These are phyloP conservation scores for Aspidapion aeneum DNA, from an alignment of 2,888 invertebrate species.

Conservation along the genomic window DNA sequence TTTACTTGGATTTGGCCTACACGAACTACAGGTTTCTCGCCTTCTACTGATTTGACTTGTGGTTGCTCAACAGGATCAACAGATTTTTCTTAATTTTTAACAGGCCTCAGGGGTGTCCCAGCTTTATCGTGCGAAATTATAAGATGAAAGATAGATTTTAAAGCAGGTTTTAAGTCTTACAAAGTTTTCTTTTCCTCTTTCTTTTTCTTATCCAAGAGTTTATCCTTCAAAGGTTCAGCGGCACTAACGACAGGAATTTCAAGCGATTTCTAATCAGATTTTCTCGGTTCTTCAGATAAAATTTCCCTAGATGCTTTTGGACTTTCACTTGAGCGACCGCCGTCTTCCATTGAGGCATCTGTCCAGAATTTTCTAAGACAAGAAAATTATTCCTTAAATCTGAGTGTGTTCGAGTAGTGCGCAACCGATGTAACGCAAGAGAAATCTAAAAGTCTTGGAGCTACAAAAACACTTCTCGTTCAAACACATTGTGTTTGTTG, in stretches of 20 bases:
- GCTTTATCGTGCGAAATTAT: conserved; percentile 22
- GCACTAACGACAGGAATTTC: background rate
- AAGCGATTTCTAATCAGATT: background rate
- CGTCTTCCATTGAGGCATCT: conserved; percentile 15
- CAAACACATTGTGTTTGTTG: too few species aligned
- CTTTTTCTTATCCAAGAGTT: conserved; percentile 23
- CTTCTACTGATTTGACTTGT: background rate
- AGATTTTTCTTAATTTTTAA: conserved; percentile 10
- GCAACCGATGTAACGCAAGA: too few species aligned
- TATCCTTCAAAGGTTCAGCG: conserved; percentile 11
- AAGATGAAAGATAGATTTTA: conserved; percentile 18
- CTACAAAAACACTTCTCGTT: too few species aligned
- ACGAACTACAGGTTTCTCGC: too few species aligned
- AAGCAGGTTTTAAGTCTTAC: conserved; percentile 17
- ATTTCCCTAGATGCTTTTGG: conserved; percentile 38
- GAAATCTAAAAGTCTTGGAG: too few species aligned
- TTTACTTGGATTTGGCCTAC: background rate
- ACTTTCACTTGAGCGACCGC: conserved; percentile 23
- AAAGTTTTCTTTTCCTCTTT: conserved; percentile 32
- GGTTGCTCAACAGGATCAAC: background rate
- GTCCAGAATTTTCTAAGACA: conserved; percentile 14
- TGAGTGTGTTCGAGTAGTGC: too few species aligned
- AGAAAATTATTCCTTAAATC: too few species aligned
- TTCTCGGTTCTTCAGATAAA: background rate
- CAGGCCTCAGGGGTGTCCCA: conserved; percentile 24